Conservation (phyloP, 1,140 invertebrate genomes). For the Drosophila trapezifrons region DNA sequence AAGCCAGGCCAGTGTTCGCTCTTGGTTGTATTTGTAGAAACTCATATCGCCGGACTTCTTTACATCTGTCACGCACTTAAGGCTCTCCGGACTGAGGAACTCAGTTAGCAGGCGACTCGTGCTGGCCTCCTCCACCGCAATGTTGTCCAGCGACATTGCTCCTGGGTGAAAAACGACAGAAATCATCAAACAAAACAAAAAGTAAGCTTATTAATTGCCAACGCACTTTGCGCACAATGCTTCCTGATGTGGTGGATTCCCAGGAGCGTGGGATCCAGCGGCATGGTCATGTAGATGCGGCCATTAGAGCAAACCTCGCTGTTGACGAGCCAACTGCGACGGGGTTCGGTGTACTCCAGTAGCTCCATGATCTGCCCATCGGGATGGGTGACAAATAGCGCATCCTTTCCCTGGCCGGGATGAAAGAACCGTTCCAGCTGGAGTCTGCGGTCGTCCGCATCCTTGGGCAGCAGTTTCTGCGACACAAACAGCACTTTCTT, state of each 20-base stretch:
- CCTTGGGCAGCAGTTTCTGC: conserved; percentile 44
- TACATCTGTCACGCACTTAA: conserved; percentile 63
- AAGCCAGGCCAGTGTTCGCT: conserved; percentile 90
- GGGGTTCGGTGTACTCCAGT: conserved; percentile 87
- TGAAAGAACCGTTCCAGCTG: conserved; percentile 71
- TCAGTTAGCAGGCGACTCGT: conserved; percentile 58
- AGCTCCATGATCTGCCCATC: conserved; percentile 87
- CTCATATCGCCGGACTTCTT: conserved; percentile 86
- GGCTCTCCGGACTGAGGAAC: conserved; percentile 38
- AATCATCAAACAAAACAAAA: neutral
- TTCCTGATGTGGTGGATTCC: conserved; percentile 86
- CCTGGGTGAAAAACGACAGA: conserved; percentile 78
- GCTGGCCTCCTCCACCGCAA: conserved; percentile 80
- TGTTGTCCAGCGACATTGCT: conserved; percentile 89
- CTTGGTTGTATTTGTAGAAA: conserved; percentile 91
- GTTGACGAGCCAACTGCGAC: conserved; percentile 89
- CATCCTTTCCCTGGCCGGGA: conserved; percentile 61
- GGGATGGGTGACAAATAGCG: conserved; percentile 61
- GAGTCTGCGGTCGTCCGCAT: conserved; percentile 40
- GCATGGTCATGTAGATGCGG: conserved; percentile 88
- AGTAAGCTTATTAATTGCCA: neutral
- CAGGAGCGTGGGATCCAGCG: conserved; percentile 90
- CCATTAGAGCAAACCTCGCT: conserved; percentile 90
- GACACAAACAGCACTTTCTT: conserved; percentile 74
- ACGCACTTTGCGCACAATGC: conserved; percentile 83